A percentile compares a stretch with the other conserved stretches of the same genome.
Evolutionary conservation across 1,140 invertebrate genomes (phyloP).

Genomic region (Polypedilum vanderplanki): DNA sequence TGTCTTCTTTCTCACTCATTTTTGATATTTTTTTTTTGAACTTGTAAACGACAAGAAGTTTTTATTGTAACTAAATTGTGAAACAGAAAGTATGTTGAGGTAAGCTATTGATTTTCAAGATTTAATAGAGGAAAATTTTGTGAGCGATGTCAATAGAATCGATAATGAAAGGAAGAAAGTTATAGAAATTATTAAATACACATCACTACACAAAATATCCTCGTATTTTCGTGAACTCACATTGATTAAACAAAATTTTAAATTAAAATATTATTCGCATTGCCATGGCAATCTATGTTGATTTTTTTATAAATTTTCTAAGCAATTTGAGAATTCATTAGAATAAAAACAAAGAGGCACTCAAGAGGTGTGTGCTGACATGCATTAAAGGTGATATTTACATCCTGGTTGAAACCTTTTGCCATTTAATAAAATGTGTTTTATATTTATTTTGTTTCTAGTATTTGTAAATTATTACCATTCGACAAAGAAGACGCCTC

Average conservation of each 20-base stretch:
- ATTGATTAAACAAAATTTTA: constrained; percentile 23
- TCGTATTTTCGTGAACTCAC: background rate
- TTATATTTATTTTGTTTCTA: no score
- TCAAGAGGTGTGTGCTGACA: background rate
- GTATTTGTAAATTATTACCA: no score
- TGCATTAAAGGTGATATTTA: background rate
- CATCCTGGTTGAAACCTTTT: constrained; percentile 3
- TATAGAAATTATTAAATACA: background rate
- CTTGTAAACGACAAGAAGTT: background rate
- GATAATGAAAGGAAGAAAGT: background rate
- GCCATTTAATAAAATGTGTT: background rate
- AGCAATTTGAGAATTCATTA: background rate
- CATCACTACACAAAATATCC: background rate
- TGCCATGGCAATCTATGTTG: background rate
- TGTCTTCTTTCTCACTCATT: constrained; percentile 39
- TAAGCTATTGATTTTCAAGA: background rate
- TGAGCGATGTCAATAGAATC: background rate
- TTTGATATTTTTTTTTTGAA: background rate
- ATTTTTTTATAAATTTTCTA: background rate
- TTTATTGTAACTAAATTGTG: constrained; percentile 9
- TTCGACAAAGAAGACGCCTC: no score
- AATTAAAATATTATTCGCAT: background rate
- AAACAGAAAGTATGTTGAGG: background rate
- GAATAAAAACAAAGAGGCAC: background rate
- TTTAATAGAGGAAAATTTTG: background rate